Percentiles rank a stretch among this genome's conserved stretches.
phyloP scores from a whole-genome alignment of 2,888 invertebrate genomes.

The Laothoe populi region DNA sequence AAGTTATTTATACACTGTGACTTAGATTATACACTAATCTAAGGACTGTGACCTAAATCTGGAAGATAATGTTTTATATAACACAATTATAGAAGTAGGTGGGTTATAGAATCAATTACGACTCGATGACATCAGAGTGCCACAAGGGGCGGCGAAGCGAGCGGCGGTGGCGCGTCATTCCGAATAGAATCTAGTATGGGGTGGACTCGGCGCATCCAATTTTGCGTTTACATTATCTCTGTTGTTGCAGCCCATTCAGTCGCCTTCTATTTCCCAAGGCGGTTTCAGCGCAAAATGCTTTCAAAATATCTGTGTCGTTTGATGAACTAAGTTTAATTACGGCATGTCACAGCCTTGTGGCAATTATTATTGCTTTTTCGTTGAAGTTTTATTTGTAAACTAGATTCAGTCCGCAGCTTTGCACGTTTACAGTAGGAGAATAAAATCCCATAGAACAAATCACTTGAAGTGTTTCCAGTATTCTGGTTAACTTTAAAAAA shows the following conservation, averaged over 20 bases:
- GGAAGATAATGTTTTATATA: conserved; percentile 1
- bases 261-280: conserved; percentile 58
- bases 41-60: neutral
- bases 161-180: conserved; percentile 38
- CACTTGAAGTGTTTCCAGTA: too few species aligned
- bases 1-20: too few species aligned
- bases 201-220: conserved; percentile 58
- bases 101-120: conserved; percentile 25
- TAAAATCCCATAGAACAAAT: too few species aligned
- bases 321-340: conserved; percentile 46
- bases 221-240: conserved; percentile 63
- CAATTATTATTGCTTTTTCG: conserved; percentile 1
- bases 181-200: conserved; percentile 45
- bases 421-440: too few species aligned
- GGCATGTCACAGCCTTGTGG: conserved; percentile 5
- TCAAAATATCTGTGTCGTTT: conserved; percentile 46
- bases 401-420: too few species aligned
- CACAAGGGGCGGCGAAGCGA: conserved; percentile 29
- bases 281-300: conserved; percentile 49
- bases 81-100: conserved; percentile 2
- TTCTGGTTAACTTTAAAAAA: too few species aligned
- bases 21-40: too few species aligned
- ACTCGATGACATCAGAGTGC: conserved; percentile 22
- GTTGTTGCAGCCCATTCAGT: conserved; percentile 60
- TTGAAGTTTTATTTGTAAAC: neutral